Evolutionary conservation across 2,113 vertebrate genomes (phyloP).

Genomic region (Camelus dromedarius): DNA sequence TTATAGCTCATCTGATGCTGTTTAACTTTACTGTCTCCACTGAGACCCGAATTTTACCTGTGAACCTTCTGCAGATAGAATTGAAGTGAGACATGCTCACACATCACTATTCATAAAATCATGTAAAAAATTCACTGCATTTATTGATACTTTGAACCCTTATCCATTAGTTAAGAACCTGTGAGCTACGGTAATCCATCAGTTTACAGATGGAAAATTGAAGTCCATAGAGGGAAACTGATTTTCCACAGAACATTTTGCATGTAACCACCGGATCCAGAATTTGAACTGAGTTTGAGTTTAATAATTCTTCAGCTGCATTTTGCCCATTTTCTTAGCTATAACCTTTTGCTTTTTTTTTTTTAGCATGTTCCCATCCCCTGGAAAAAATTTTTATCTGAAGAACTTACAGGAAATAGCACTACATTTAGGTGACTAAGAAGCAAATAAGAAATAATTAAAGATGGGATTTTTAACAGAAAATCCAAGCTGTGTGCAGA

Average conservation of each 20-base stretch:
- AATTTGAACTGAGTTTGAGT: background rate
- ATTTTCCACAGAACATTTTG: background rate
- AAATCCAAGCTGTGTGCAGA: background rate
- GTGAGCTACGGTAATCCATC: background rate
- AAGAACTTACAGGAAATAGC: background rate
- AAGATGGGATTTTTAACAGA: background rate
- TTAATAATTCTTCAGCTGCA: background rate
- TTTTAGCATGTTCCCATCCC: background rate
- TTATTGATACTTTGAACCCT: background rate
- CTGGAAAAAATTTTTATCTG: background rate
- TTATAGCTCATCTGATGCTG: background rate
- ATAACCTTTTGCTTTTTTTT: background rate
- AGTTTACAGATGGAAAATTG: background rate
- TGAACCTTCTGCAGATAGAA: background rate
- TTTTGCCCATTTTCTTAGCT: background rate
- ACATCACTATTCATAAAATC: background rate
- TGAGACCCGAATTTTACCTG: background rate
- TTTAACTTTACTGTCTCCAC: background rate
- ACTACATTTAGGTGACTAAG: background rate
- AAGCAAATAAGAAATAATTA: conserved; percentile 10
- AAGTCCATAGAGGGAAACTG: background rate
- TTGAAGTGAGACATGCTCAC: background rate
- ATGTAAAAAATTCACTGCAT: background rate
- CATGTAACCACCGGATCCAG: background rate
- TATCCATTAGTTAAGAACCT: background rate